Evolutionary conservation across 2,797 vertebrate genomes (phyloP).

Genomic region (Hoplostethus atlanticus): DNA sequence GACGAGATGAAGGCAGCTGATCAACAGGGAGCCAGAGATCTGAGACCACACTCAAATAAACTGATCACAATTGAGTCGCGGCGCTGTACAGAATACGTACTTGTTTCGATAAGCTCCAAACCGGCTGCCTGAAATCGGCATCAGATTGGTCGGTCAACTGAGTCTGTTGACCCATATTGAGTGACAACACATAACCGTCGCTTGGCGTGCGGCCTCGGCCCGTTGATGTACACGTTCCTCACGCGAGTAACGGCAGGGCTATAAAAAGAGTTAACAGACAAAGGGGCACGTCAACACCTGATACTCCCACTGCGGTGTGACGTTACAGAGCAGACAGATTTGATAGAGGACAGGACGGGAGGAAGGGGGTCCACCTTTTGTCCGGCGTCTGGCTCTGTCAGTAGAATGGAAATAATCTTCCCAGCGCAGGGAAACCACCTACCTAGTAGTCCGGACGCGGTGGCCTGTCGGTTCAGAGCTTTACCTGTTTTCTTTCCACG

Average conservation of each 20-base stretch:
- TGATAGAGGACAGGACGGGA: slow-evolving; percentile 24
- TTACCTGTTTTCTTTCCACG: neutral
- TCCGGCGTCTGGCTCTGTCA: slow-evolving; percentile 39
- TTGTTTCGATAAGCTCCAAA: slow-evolving; percentile 21
- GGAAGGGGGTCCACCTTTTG: slow-evolving; percentile 28
- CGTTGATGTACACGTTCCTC: slow-evolving; percentile 52
- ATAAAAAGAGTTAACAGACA: slow-evolving; percentile 66
- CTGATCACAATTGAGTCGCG: too few species aligned
- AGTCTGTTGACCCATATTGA: slow-evolving; percentile 67
- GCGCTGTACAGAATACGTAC: slow-evolving; percentile 11
- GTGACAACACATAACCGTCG: slow-evolving; percentile 45
- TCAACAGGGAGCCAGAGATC: too few species aligned
- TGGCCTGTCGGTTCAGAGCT: neutral
- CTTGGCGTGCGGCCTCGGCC: slow-evolving; percentile 49
- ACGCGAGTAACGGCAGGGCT: slow-evolving; percentile 54
- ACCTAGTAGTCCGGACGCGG: neutral
- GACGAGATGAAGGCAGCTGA: too few species aligned
- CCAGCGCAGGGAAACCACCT: neutral
- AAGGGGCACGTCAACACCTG: slow-evolving; percentile 68
- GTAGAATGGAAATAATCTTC: slow-evolving; percentile 7
- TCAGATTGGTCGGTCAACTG: slow-evolving; percentile 50
- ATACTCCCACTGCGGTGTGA: slow-evolving; percentile 67
- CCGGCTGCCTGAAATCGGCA: slow-evolving; percentile 26
- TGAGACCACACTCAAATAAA: too few species aligned
- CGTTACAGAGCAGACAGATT: slow-evolving; percentile 61